Conservation (phyloP, 2,797 vertebrate genomes). For the Trachurus trachurus region DNA sequence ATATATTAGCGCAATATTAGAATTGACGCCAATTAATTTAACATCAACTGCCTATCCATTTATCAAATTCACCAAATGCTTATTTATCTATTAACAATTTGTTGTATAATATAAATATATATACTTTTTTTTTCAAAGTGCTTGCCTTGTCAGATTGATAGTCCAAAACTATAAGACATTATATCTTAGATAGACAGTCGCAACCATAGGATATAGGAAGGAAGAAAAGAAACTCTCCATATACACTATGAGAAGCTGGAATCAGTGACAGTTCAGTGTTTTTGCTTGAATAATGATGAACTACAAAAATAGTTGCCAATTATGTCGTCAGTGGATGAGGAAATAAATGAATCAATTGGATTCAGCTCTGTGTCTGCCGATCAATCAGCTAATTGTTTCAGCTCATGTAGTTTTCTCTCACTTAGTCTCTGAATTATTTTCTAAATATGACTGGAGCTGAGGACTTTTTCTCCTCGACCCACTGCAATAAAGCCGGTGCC, state of each 20-base stretch:
- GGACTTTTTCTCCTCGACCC: slow-evolving; percentile 5
- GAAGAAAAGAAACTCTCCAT: no score
- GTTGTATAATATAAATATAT: no score
- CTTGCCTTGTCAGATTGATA: no score
- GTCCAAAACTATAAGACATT: no score
- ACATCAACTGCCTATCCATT: neutral
- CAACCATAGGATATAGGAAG: no score
- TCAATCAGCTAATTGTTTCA: neutral
- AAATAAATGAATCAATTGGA: neutral
- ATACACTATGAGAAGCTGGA: neutral
- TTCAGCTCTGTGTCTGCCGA: neutral
- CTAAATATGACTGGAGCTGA: neutral
- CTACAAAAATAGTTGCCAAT: neutral
- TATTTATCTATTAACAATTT: no score
- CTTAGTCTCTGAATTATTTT: neutral
- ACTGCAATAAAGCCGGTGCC: slow-evolving; percentile 23
- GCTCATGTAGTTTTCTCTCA: neutral
- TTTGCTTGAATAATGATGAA: neutral
- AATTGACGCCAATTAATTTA: no score
- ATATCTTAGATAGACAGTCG: no score
- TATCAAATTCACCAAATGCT: neutral
- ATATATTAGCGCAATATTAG: no score
- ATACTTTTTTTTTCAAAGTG: no score
- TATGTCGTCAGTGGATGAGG: neutral
- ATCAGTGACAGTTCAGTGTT: neutral